phyloP scores from a whole-genome alignment of 2,888 invertebrate genomes.

The Taphrorychus bicolor region DNA sequence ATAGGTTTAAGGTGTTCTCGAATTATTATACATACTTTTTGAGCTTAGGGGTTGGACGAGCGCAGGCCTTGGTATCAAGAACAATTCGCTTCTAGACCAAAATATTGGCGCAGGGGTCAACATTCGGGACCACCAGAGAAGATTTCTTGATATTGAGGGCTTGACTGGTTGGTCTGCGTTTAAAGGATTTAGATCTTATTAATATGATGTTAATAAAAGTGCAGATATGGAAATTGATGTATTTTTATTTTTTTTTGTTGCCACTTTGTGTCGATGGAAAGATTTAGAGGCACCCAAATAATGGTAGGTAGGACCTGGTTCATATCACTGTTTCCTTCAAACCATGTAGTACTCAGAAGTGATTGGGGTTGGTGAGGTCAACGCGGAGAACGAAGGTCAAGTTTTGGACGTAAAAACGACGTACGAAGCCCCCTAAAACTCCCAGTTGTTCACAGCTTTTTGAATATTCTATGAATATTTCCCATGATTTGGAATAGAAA shows the following conservation, averaged over 20 bases:
- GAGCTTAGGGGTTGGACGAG: not conserved
- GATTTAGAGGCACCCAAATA: no score
- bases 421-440: no score
- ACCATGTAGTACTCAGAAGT: no score
- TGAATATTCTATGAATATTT: no score
- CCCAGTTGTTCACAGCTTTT: no score
- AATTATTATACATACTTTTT: not conserved
- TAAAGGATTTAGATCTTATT: not conserved
- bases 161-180: not conserved
- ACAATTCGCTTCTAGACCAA: slow-evolving; percentile 3
- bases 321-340: no score
- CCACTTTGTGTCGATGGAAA: no score
- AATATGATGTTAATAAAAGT: slow-evolving; percentile 2
- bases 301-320: no score
- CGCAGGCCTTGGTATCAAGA: not conserved
- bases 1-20: not conserved
- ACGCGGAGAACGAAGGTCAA: no score
- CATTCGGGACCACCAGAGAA: slow-evolving; percentile 1
- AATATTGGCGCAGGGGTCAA: slow-evolving; percentile 2
- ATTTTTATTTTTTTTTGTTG: not conserved
- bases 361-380: no score
- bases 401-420: no score
- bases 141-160: not conserved
- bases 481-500: no score
- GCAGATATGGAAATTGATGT: not conserved